Percentiles rank a stretch among this genome's conserved stretches.
Conservation (phyloP, 2,888 invertebrate genomes). For the Temnothorax unifasciatus region DNA sequence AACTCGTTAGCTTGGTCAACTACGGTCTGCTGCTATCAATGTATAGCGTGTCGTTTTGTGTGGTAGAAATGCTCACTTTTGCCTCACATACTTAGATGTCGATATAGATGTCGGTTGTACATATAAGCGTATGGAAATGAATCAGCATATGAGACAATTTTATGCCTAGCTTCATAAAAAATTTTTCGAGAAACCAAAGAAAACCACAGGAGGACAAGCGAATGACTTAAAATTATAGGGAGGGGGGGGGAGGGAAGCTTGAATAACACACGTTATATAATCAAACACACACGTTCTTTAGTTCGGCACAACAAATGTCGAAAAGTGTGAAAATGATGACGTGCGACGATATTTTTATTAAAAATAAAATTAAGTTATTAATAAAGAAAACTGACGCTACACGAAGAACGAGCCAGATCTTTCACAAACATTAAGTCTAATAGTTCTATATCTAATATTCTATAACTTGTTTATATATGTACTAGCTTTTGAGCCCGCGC, state of each 20-base stretch:
- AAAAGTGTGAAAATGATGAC: neutral
- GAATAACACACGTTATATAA: too few species aligned
- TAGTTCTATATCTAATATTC: neutral
- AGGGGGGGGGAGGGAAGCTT: too few species aligned
- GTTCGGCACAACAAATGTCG: neutral
- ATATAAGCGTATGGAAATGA: neutral
- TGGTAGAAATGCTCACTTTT: neutral
- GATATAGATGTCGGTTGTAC: neutral
- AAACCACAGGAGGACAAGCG: too few species aligned
- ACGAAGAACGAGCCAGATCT: neutral
- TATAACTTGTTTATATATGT: too few species aligned
- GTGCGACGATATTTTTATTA: neutral
- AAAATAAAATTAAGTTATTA: neutral
- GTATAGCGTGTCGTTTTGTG: neutral
- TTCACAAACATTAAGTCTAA: neutral
- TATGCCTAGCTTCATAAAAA: neutral
- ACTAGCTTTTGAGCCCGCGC: too few species aligned
- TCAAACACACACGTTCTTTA: too few species aligned
- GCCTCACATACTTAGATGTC: neutral
- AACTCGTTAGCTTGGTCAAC: constrained; percentile 34
- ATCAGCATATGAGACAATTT: neutral
- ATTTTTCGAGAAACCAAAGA: neutral
- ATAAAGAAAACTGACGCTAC: neutral
- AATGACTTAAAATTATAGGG: too few species aligned
- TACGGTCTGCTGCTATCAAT: constrained; percentile 5